Base-by-base conservation (phyloP, 2,797 vertebrate genomes). In the Apogon hyalosoma region DNA sequence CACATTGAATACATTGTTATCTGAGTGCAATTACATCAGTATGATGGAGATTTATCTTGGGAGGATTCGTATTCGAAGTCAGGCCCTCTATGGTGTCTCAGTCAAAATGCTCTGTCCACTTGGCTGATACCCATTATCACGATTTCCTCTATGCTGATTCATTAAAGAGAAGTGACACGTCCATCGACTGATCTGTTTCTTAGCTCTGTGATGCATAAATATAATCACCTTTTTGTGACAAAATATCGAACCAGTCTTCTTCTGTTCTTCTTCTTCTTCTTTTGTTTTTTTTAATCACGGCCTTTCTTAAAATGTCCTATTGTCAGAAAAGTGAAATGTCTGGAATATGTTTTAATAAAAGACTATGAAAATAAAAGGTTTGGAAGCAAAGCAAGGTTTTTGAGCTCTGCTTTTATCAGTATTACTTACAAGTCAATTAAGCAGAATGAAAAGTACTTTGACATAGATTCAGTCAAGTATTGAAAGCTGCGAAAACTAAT, bases 131-230 rank as follows among this genome's bases (percentile, higher is more conserved):
- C 10, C 11, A 8, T 28, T 58, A 46, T 38, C 18, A 41, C 15
- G 9, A 58, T 42, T 36, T 28, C 24, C 24, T 21, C 13, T 16
- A 31, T 38, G 46, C 42, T 18, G 15, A 53, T 47, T 12, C 15
- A 4, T 40, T 61, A 7, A 28, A 36, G 24, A 41, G 8, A 16
- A 39, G 11, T 11, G 14, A 31, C 53, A 21, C 13, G 11, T 48
- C 42, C 15, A 19, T 19, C 21, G 12, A 14, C n/a, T 16, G 45
- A 73, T 56, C 4, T n/a, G 39, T 55, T 49, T 53, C 48, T 41
- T 11, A 16, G 24, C 48, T 36, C 9, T 15, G 15, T 0, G 8
- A 57, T 47, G 7, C 13, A 39, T 18, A 8, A 33, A 4, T 33
- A 33, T 33, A 33, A 51, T 56, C 42, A 24, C 59, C 19, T 11